These are phyloP conservation scores for Tupaia chinensis DNA, from an alignment of 2,113 vertebrate genomes.

Conservation along the genomic window DNA sequence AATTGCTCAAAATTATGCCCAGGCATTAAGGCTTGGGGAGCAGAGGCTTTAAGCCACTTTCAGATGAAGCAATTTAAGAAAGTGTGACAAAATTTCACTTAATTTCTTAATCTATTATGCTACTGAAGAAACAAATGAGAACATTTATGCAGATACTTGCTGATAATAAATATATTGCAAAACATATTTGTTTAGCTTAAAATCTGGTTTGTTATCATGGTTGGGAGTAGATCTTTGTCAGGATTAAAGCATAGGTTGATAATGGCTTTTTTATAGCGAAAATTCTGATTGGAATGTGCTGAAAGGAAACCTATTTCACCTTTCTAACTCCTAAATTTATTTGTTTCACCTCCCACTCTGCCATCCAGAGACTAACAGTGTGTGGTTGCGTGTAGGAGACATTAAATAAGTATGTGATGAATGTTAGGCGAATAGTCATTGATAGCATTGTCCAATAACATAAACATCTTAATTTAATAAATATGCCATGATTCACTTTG, in stretches of 20 bases:
- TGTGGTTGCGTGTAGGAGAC: neutral
- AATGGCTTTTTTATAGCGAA: neutral
- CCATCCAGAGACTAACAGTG: neutral
- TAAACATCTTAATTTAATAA: neutral
- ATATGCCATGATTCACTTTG: too few species aligned
- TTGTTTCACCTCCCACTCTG: neutral
- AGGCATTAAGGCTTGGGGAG: neutral
- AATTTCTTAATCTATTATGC: neutral
- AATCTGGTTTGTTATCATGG: neutral
- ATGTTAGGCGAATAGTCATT: neutral
- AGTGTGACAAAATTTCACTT: neutral
- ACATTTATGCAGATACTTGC: neutral
- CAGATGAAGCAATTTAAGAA: slow-evolving; percentile 2
- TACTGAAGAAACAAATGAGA: neutral
- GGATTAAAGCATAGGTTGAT: neutral
- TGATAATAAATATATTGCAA: neutral
- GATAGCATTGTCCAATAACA: neutral
- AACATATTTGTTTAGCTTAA: neutral
- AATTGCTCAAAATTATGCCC: slow-evolving; percentile 51
- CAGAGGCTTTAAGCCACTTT: neutral
- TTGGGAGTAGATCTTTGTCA: neutral
- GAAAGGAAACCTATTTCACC: neutral
- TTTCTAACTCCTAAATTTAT: neutral
- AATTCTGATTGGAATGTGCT: neutral
- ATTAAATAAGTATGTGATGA: neutral